Percentiles rank a stretch among this genome's conserved stretches.
Evolutionary conservation across 2,888 invertebrate genomes (phyloP).

Genomic region (Pediacus dermestoides): DNA sequence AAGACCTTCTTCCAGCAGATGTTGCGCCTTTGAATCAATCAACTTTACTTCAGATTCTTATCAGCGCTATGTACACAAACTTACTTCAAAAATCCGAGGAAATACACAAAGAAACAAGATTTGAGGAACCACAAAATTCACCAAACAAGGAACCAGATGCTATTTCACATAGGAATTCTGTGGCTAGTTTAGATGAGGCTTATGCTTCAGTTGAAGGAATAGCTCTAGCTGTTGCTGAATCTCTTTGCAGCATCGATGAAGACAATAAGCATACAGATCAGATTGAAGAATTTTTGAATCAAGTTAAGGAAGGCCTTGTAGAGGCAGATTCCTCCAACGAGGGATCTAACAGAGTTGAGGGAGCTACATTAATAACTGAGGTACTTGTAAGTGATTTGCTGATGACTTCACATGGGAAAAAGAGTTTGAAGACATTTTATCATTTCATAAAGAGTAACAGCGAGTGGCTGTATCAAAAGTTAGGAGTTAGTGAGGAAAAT

Average conservation of each 20-base stretch:
- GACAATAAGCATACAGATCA: slow-evolving; percentile 76
- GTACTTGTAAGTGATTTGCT: slow-evolving; percentile 62
- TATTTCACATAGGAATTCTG: slow-evolving; percentile 29
- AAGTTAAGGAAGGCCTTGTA: slow-evolving; percentile 51
- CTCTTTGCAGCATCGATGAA: slow-evolving; percentile 75
- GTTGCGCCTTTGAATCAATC: slow-evolving; percentile 68
- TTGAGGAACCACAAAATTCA: slow-evolving; percentile 18
- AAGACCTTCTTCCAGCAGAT: slow-evolving; percentile 67
- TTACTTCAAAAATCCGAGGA: slow-evolving; percentile 55
- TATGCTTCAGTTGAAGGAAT: slow-evolving; percentile 47
- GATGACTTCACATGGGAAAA: slow-evolving; percentile 58
- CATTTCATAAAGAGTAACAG: slow-evolving; percentile 68
- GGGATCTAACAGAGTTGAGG: slow-evolving; percentile 49
- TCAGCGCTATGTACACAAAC: slow-evolving; percentile 65
- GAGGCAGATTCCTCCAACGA: slow-evolving; percentile 37
- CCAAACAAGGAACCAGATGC: slow-evolving; percentile 8
- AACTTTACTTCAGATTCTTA: slow-evolving; percentile 67
- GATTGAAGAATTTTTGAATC: slow-evolving; percentile 61
- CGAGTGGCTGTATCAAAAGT: slow-evolving; percentile 63
- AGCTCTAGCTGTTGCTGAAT: slow-evolving; percentile 72
- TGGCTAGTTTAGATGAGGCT: slow-evolving; percentile 33
- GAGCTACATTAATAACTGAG: slow-evolving; percentile 52
- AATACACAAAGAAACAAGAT: slow-evolving; percentile 30
- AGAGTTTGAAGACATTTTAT: slow-evolving; percentile 62
- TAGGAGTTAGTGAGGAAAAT: slow-evolving; percentile 50